phyloP scores from a whole-genome alignment of 2,888 invertebrate genomes.

The Drosophila rubida region DNA sequence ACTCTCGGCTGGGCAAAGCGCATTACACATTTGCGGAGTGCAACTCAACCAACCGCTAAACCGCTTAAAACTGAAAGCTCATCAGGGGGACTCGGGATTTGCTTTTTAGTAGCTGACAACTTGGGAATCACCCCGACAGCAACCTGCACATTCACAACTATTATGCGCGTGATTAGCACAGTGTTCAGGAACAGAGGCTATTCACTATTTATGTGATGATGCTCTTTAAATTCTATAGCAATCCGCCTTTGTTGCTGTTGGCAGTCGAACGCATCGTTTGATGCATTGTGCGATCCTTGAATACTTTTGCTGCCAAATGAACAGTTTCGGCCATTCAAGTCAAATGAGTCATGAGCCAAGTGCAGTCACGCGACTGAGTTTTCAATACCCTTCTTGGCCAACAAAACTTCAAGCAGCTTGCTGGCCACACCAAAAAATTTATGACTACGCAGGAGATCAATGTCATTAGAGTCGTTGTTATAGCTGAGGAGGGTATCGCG shows the following conservation, averaged over 20 bases:
- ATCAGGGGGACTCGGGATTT: conserved; percentile 33
- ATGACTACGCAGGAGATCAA: not conserved
- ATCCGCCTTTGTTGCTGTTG: not conserved
- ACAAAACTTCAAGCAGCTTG: not conserved
- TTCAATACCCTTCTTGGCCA: conserved; percentile 9
- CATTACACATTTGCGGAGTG: conserved; percentile 51
- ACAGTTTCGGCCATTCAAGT: conserved; percentile 71
- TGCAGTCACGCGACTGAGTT: conserved; percentile 30
- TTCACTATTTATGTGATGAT: not conserved
- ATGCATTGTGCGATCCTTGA: conserved; percentile 35
- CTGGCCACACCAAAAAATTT: not conserved
- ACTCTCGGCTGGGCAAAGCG: conserved; percentile 31
- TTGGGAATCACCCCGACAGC: conserved; percentile 22
- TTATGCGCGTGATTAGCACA: conserved; percentile 9
- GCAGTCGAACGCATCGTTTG: conserved; percentile 18
- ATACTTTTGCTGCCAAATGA: conserved; percentile 73
- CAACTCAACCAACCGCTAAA: conserved; percentile 51
- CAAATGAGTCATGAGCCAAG: conserved; percentile 70
- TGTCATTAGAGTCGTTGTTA: too few relatives aligned
- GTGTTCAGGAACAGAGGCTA: not conserved
- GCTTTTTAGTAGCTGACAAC: conserved; percentile 26
- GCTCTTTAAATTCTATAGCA: not conserved
- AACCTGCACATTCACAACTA: conserved; percentile 38
- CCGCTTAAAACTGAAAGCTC: conserved; percentile 68
- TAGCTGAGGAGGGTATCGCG: too few relatives aligned